Evolutionary conservation across 2,797 vertebrate species (phyloP), one percentile per base, ranked within the genome.

Genomic region (Coilia nasus): DNA sequence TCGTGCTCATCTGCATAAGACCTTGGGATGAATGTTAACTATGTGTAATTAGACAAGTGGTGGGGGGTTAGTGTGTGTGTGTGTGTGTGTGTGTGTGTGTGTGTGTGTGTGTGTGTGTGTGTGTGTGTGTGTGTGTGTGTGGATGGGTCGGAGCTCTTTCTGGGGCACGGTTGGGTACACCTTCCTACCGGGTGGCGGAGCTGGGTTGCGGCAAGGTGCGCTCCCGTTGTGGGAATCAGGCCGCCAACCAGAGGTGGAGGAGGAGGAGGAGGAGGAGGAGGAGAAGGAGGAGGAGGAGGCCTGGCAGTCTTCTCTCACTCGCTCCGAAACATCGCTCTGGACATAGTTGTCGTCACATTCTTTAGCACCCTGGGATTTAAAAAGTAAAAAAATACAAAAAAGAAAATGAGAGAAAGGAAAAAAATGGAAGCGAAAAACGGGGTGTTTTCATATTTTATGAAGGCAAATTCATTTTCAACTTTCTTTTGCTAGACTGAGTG

Each of bases 1-100:
- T 94, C 91, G 91, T 90, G 92, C 95, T 95, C 94, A 96, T 96
- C 94, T 96, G 94, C 95, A 95, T 95, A 96, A 95, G 95, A 96
- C 96, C 96, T 96, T 95, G 96, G 94, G 93, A 95, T 95, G 95
- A 96, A 95, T 95, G 95, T 95, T 95, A 96, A 95, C 94, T 94
- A 94, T 95, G 95, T 96, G 95, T 96, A 96, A 96, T 96, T 95
- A 96, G 95, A 95, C 94, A 94, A 95, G 95, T 93, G 89, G 93
- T 90, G 92, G 91, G 92, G 94, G 93, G 93, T 54, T 10, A 54
- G 50, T 93, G 94, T 95, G 93, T 93, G 93, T 92, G 92, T 90
- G 91, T 91, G 92, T 91, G 50, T 82, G 82, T 71, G 59, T 92
- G 89, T 54, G 50, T 54, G 50, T 14, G 50, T 54, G 50, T 54